Base-by-base conservation (phyloP, 1,140 invertebrate genomes). In the Halesus radiatus region DNA sequence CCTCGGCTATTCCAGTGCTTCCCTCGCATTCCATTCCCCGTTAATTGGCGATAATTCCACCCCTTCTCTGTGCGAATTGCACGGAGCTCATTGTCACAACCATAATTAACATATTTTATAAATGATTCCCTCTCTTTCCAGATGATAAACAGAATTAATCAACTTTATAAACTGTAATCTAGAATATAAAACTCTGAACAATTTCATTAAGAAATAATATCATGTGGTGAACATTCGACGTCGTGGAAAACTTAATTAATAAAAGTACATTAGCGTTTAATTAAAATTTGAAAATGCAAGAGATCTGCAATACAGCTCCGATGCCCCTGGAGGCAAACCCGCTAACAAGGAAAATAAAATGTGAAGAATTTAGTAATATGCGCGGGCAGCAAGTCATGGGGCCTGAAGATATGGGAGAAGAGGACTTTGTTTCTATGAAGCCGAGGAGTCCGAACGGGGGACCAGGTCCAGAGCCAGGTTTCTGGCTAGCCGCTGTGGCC, bases 331-430 rank as follows among this genome's bases (percentile, higher is more conserved):
- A 90, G 84, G 87, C 85, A 85, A 89, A 89, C 84, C 88, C 88
- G 22, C 84, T 90, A 80, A 87, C 88, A 64, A 86, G 89, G 80
- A 90, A 89, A 82, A 90, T 90, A 88, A 90, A 90, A 88, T 90
- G 89, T 86, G 88, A 90, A 87, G 89, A 90, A 80, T 90, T 88
- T 84, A 29, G 85, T 3, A 86, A 22, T 4, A 78, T 82, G 81
- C 72, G 88, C 85, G 87, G 87, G 79, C 87, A 86, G 81, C 84
- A 86, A 54, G 80, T 89, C 85, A 87, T 88, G 86, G 86, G 87
- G 77, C 87, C 87, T 75, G 88, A 90, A 87, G 88, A 89, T 56
- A 88, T 89, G 87, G 79, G 62, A 37, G 89, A 90, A 84, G 89
- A 90, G 76, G 89, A 90, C 81, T 90, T 89, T 76, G 87, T 82